Evolutionary conservation across 2,113 vertebrate species (phyloP).

Genomic region (Notothenia rossii): DNA sequence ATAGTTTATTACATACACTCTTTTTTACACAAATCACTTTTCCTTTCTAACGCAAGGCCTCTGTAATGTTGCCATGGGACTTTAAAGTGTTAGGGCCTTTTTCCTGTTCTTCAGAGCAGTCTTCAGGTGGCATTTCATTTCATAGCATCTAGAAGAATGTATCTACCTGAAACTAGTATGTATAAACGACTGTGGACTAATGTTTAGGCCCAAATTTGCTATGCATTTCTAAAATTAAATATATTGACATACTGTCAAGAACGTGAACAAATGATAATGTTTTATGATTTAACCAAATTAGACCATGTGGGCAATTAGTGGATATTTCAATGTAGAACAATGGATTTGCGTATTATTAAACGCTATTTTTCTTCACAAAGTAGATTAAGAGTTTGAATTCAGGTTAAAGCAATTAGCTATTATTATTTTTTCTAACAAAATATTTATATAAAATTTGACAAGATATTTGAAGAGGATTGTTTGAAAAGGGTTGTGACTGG

Average conservation of each 20-base stretch:
- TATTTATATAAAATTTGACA: no score
- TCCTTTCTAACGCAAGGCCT: background rate
- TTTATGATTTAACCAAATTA: background rate
- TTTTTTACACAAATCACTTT: no score
- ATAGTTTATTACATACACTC: no score
- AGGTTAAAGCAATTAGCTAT: background rate
- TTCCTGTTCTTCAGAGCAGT: background rate
- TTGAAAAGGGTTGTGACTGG: background rate
- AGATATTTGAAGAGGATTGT: background rate
- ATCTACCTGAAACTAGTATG: background rate
- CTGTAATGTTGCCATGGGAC: background rate
- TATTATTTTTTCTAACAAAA: background rate
- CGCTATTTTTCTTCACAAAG: background rate
- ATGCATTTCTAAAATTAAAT: background rate
- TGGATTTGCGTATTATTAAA: background rate
- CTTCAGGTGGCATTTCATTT: background rate
- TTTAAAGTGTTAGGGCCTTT: background rate
- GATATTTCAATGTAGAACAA: background rate
- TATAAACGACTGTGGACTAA: background rate
- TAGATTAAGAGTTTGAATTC: background rate
- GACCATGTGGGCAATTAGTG: background rate
- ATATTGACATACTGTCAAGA: background rate
- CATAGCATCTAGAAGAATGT: background rate
- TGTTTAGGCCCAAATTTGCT: background rate
- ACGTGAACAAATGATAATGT: background rate